These are phyloP conservation scores for Corythornis cristatus DNA, from an alignment of 2,113 vertebrate species.

Conservation along the genomic window DNA sequence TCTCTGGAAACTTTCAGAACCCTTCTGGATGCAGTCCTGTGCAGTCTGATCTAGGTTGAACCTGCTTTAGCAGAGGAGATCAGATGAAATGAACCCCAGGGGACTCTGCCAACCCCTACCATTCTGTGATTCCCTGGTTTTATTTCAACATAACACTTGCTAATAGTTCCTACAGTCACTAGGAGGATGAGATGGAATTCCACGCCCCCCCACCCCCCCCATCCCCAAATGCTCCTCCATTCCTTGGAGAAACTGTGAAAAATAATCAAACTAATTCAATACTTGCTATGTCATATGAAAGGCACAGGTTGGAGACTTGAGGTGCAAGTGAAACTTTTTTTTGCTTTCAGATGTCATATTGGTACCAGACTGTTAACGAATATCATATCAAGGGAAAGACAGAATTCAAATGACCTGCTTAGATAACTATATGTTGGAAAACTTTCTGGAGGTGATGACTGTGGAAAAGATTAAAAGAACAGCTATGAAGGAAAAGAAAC, in stretches of 20 bases:
- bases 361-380: not conserved
- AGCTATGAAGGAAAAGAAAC: not conserved
- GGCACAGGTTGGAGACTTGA: not conserved
- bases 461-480: not conserved
- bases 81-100: not conserved
- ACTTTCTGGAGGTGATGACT: not conserved
- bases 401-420: not conserved
- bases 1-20: not conserved
- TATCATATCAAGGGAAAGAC: not conserved
- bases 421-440: not conserved
- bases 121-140: not conserved
- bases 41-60: not conserved
- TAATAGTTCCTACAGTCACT: not conserved
- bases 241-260: not conserved
- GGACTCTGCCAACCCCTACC: not conserved
- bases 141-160: not conserved
- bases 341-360: not conserved
- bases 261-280: not conserved
- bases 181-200: not conserved
- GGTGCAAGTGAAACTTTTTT: not conserved
- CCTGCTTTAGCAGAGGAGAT: no score
- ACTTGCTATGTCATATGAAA: not conserved
- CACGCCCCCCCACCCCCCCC: fast-evolving
- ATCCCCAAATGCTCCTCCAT: not conserved
- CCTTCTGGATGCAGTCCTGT: not conserved